These are phyloP conservation scores for Microtus oregoni DNA, from an alignment of 2,113 vertebrate species.

Conservation along the genomic window DNA sequence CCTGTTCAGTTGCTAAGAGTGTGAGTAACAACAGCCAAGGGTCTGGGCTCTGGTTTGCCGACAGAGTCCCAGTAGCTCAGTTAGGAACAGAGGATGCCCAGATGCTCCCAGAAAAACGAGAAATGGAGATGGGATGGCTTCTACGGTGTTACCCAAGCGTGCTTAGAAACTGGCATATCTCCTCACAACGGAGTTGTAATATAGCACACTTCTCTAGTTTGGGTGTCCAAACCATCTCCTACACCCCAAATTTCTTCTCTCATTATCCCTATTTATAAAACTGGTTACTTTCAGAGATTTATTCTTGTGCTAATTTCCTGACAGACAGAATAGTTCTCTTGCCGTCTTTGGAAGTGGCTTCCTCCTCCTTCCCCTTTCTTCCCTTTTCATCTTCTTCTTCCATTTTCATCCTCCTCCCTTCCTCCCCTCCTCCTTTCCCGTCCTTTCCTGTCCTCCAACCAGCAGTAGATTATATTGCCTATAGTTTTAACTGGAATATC, in stretches of 20 bases:
- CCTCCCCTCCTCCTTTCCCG: background rate
- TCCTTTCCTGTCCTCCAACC: background rate
- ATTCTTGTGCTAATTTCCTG: background rate
- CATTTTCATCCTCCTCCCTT: background rate
- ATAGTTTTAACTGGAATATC: background rate
- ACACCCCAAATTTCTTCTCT: background rate
- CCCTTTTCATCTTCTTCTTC: background rate
- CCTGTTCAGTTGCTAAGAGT: slow-evolving; percentile 18
- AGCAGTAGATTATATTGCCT: background rate
- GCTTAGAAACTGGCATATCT: background rate
- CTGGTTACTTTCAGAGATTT: background rate
- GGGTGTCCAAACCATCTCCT: background rate
- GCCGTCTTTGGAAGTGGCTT: background rate
- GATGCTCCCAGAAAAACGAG: background rate
- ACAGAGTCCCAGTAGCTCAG: background rate
- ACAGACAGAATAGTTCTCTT: background rate
- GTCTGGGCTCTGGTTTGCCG: background rate
- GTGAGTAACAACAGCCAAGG: background rate
- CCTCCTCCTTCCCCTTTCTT: background rate
- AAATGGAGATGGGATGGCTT: background rate
- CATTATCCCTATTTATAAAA: background rate
- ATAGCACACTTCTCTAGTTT: background rate
- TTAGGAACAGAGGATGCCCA: background rate
- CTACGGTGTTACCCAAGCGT: background rate
- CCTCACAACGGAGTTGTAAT: background rate